Base-by-base conservation (phyloP, 2,888 invertebrate species). In the Sympetrum striolatum region DNA sequence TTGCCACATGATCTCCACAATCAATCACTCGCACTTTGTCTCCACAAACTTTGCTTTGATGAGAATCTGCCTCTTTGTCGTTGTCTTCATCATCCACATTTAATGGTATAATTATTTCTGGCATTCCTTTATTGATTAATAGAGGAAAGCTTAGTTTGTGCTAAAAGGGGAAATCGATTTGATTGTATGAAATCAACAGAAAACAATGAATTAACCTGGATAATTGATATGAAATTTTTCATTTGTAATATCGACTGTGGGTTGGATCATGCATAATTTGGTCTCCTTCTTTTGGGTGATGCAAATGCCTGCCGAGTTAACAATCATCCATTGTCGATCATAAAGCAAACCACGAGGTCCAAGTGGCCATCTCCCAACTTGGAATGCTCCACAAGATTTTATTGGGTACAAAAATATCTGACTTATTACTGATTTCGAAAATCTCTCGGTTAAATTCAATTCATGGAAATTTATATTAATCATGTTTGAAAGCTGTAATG, bases 271-370 rank as follows among this genome's bases (percentile, higher is more conserved):
- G 93, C 98, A 98, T 93, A 99, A 95, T 91, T 95, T 95, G 1
- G 97, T 95, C 92, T 96, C 96, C 91, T 97, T 96, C 94, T 99
- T 99, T 94, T 99, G 98, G 2, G 98, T 98, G 90, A 99, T 94
- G 91, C 97, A 97, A 91, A 97, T 96, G 25, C 98, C 98, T 92
- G 96, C 95, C 14, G 96, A 95, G 92, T 96, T 97, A 12, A 98
- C 95, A 91, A 99, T 96, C 98, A 99, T 98, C 98, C 98, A 99
- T 93, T 97, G 96, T 92, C 99, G 95, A 94, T 99, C 99, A 93
- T 96, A 98, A 92, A 96, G 95, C 58, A 99, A 95, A 0, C 99
- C 99, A 92, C 96, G 96, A 0, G 94, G 92, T 18, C 96, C 96
- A 90, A 99, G 93, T 91, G 95, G 94, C 98, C 99, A 99, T 12